phyloP scores from a whole-genome alignment of 2,113 vertebrate genomes.

The Numida meleagris region DNA sequence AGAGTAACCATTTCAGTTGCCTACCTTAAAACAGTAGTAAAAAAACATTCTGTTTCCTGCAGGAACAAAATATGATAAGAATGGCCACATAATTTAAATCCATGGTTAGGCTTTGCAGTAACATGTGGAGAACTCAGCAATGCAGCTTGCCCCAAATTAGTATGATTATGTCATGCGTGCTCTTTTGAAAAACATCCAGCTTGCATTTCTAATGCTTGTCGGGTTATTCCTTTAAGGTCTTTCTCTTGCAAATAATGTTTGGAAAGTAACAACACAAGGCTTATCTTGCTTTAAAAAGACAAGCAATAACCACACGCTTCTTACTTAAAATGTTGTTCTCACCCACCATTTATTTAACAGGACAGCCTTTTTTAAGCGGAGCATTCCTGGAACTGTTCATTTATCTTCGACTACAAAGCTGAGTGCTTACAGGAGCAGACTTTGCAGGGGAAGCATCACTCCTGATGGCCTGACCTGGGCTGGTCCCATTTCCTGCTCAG shows the following conservation, averaged over 20 bases:
- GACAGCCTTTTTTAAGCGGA: neutral
- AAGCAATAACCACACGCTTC: neutral
- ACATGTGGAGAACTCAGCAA: neutral
- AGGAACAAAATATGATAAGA: neutral
- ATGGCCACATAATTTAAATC: neutral
- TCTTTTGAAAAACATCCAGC: neutral
- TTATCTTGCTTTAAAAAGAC: neutral
- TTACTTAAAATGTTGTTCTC: neutral
- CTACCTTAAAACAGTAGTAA: neutral
- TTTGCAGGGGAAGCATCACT: neutral
- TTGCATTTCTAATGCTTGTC: neutral
- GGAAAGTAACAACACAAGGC: neutral
- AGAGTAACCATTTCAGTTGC: neutral
- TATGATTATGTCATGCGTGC: neutral
- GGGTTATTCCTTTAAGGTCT: neutral
- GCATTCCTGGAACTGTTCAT: neutral
- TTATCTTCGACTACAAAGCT: neutral
- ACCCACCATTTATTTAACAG: neutral
- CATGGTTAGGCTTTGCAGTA: neutral
- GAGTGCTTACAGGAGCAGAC: neutral
- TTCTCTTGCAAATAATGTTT: neutral
- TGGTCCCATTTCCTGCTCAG: rapidly evolving
- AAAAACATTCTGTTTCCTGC: neutral
- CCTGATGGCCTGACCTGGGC: neutral
- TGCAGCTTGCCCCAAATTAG: neutral